These are phyloP conservation scores for Ursus arctos DNA, from an alignment of 2,113 vertebrate species.

Conservation along the genomic window DNA sequence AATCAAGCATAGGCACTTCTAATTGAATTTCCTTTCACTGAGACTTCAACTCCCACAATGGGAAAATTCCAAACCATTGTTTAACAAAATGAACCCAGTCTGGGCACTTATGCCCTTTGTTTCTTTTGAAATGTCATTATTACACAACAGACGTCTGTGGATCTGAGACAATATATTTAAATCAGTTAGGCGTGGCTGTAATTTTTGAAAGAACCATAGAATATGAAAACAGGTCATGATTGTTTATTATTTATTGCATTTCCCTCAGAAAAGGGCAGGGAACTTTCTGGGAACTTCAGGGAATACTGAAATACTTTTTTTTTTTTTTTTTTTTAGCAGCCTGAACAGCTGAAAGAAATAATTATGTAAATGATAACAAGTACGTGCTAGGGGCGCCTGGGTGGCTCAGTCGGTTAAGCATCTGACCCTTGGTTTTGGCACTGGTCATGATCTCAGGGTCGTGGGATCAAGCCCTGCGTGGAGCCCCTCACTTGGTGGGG, in stretches of 20 bases:
- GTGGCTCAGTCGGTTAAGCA: background rate
- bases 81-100: conserved; percentile 37
- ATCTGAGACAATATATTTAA: background rate
- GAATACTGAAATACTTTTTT: background rate
- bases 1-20: background rate
- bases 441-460: background rate
- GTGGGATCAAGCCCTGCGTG: background rate
- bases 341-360: background rate
- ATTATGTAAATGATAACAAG: background rate
- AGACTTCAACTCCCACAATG: background rate
- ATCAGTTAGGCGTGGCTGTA: background rate
- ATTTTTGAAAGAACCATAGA: background rate
- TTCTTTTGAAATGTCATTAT: conserved; percentile 49
- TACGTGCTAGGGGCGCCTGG: background rate
- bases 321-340: background rate
- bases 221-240: background rate
- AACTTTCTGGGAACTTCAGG: conserved; percentile 16
- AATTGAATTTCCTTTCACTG: conserved; percentile 14
- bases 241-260: conserved; percentile 38
- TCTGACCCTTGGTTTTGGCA: background rate
- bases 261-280: background rate
- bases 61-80: conserved; percentile 19
- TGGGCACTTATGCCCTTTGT: background rate
- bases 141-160: background rate
- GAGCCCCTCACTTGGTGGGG: background rate